These are phyloP conservation scores for Brachymystax lenok DNA, from an alignment of 2,797 vertebrate species.

Conservation along the genomic window DNA sequence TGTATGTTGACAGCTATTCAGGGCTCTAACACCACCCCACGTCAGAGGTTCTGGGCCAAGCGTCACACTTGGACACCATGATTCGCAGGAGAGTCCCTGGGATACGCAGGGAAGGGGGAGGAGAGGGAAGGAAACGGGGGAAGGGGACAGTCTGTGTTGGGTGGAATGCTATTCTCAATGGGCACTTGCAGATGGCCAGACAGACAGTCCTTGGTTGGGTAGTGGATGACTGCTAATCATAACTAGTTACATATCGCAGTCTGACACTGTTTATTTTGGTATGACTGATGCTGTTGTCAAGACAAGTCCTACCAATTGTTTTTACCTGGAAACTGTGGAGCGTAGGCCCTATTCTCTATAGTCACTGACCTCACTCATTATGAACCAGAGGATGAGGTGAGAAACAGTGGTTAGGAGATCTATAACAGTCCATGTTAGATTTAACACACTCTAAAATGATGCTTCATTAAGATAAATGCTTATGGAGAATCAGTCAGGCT, in stretches of 20 bases:
- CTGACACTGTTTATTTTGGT: background rate
- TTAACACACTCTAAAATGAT: background rate
- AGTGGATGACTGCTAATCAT: background rate
- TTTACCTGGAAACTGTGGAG: background rate
- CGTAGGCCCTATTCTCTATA: background rate
- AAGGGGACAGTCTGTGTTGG: slow-evolving; percentile 11
- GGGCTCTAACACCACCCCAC: slow-evolving; percentile 27
- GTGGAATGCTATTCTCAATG: slow-evolving; percentile 31
- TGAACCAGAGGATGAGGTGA: background rate
- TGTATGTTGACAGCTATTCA: slow-evolving; percentile 25
- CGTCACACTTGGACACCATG: slow-evolving; percentile 42
- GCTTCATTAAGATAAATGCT: background rate
- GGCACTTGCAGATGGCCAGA: background rate
- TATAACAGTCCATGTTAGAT: background rate
- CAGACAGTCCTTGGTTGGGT: background rate
- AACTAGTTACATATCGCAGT: background rate
- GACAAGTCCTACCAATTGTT: background rate
- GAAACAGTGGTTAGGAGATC: background rate
- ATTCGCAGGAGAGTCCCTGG: slow-evolving; percentile 8
- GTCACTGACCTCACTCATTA: background rate
- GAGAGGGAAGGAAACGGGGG: slow-evolving; percentile 19
- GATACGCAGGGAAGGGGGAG: slow-evolving; percentile 17
- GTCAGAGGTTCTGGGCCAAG: slow-evolving; percentile 39
- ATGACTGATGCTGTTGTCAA: background rate
- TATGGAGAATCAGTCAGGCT: background rate